phyloP scores from a whole-genome alignment of 2,113 vertebrate species.

The Pomatostomus ruficeps region DNA sequence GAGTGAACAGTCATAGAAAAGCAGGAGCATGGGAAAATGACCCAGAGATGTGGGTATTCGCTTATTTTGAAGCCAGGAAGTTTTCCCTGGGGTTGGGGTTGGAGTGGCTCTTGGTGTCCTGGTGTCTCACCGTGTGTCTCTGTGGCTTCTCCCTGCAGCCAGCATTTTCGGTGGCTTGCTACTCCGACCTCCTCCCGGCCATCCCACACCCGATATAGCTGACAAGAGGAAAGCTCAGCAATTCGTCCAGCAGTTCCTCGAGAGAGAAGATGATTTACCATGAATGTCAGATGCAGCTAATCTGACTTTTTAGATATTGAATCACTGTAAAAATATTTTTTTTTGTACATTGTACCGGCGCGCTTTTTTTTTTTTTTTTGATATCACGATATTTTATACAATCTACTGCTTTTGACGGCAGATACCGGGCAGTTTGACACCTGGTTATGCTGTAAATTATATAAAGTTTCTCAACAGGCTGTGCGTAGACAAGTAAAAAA shows the following conservation, averaged over 20 bases:
- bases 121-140: neutral
- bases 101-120: accelerated
- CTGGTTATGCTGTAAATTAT: neutral
- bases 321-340: neutral
- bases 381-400: neutral
- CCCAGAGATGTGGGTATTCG: accelerated
- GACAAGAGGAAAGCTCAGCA: constrained; percentile 89
- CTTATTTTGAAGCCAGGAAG: accelerated
- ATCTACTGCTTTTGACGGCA: neutral
- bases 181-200: constrained; percentile 73
- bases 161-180: constrained; percentile 81
- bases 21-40: too few relatives aligned
- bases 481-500: neutral
- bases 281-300: constrained; percentile 14
- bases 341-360: neutral
- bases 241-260: constrained; percentile 86
- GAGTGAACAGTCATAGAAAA: accelerated
- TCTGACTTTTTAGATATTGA: neutral
- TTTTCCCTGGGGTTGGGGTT: neutral
- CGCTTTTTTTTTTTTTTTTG: neutral
- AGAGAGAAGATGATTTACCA: neutral
- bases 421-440: neutral
- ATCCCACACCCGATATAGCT: constrained; percentile 65
- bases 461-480: neutral
- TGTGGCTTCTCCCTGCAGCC: constrained; percentile 59